Evolutionary conservation across 92 coral and sea anemone species (phyloP), one percentile per base, ranked within the genome.

Genomic region (Actinostola sp.): DNA sequence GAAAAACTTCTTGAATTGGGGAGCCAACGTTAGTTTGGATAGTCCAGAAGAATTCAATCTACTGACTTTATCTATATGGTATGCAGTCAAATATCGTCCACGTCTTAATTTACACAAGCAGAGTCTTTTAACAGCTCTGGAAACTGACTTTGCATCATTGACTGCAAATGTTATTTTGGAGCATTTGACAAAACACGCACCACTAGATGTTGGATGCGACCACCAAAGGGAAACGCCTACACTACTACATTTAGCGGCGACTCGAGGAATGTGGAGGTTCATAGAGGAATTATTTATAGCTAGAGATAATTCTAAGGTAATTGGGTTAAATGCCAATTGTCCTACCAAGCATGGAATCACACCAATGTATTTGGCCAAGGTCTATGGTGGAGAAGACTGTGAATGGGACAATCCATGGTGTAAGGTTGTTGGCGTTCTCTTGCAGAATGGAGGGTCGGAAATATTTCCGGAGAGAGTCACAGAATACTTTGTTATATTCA

Each of bases 41-140:
- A 81, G 86, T 38, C 61, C 66, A 5, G 59, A 70, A 0, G 86
- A 84, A 0, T 43, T 79, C 17, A 63, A 56, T 53, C 69, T 91
- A 23, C 54, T 84, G 52, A 27, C 42, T 6, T 58, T 88, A 11
- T 61, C 97, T 19, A 74, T 87, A 30, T 43, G 61, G 64, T 77
- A 50, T 68, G 84, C 72, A 16, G 51, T 75, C 16, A 75, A 75
- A 35, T 75, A 75, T 29, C 71, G 80, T 29, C 80, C 80, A 23
- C 56, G 29, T 31, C 42, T 44, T 19, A 75, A 75, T 24, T 75
- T 75, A 8, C 80, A 61, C 27, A 35, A 75, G 71, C 80, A 48
- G 8, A 44, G 48, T 50, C 51, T 61, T 34, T 61, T 35, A 25
- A 62, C 80, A 1, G 36, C 51, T 48, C 14, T 75, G 23, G 80